Evolutionary conservation across 2,888 invertebrate genomes (phyloP).

Genomic region (Eumacrocentrus americanus): DNA sequence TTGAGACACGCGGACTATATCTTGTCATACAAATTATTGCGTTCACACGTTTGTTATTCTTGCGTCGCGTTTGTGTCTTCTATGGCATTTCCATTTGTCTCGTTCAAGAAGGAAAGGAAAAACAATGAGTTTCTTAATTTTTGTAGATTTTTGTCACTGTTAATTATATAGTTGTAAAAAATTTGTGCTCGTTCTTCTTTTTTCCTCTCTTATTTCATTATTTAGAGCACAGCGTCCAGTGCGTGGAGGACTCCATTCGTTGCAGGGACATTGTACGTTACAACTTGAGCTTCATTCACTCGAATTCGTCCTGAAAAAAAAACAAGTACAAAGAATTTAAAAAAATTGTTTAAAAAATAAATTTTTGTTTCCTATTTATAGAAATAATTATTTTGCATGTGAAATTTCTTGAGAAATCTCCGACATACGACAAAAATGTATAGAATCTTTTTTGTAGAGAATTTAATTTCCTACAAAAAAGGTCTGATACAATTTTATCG

Average conservation of each 20-base stretch:
- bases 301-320: conserved; percentile 74
- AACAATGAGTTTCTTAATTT: background rate
- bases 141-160: background rate
- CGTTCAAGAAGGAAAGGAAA: too few species aligned
- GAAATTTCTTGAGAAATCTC: background rate
- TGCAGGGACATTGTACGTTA: conserved; percentile 85
- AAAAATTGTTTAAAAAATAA: background rate
- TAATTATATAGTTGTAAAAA: background rate
- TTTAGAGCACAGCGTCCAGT: conserved; percentile 73
- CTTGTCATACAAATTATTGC: too few species aligned
- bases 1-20: too few species aligned
- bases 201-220: background rate
- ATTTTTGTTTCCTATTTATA: background rate
- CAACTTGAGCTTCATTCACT: conserved; percentile 81
- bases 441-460: too few species aligned
- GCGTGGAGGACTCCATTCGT: conserved; percentile 90
- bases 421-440: too few species aligned
- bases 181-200: background rate
- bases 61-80: background rate
- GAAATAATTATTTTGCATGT: background rate
- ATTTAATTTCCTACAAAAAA: too few species aligned
- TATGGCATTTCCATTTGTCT: background rate
- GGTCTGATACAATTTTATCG: too few species aligned
- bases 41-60: too few species aligned
- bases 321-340: conserved; percentile 4